These are phyloP conservation scores for Lamellibrachia luymesi DNA, from an alignment of 1,140 invertebrate species.

Conservation along the genomic window DNA sequence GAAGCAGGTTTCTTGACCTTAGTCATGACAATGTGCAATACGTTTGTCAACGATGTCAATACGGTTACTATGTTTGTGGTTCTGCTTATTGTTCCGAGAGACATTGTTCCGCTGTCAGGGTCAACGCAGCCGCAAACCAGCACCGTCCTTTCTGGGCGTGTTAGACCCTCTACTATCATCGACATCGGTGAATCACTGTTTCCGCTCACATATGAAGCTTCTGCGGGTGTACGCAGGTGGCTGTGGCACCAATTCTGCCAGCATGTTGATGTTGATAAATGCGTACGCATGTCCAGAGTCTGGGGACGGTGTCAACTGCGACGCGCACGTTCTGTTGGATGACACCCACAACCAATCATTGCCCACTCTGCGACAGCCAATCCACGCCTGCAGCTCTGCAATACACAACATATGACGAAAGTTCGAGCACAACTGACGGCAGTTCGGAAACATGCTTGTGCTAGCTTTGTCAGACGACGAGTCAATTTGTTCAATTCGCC, in stretches of 20 bases:
- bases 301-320: background rate
- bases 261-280: background rate
- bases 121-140: background rate
- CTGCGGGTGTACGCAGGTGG: background rate
- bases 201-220: background rate
- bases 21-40: background rate
- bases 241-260: background rate
- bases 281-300: background rate
- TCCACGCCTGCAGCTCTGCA: background rate
- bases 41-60: background rate
- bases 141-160: too few species aligned
- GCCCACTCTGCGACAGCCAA: background rate
- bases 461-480: background rate
- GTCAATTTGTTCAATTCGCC: background rate
- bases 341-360: background rate
- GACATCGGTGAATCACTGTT: background rate
- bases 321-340: background rate
- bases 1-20: background rate
- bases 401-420: background rate
- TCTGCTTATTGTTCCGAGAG: background rate
- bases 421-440: background rate
- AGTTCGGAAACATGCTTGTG: background rate
- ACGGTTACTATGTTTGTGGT: background rate
- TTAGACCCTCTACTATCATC: background rate
- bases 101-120: background rate